Evolutionary conservation across 2,113 vertebrate genomes (phyloP), one percentile per base, ranked within the genome.

Genomic region (Zingel zingel): DNA sequence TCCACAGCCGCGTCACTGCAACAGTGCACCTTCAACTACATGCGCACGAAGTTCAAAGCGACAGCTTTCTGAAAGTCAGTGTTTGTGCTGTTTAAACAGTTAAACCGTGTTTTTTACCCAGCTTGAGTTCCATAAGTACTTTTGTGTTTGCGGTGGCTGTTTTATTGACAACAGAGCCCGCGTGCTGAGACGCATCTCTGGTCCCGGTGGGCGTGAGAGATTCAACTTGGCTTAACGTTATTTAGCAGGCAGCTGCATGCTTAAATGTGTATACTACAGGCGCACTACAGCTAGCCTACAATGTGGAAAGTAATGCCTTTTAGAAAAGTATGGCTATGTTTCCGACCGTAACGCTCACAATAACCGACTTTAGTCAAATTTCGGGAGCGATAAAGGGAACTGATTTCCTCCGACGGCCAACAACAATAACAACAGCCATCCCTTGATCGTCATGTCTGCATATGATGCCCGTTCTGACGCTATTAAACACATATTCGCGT

Each of bases 151-250:
- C 65, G 9, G 57, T 6, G 13, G 72, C 62, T 68, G 91, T 93
- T 90, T 90, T 93, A 91, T 93, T 94, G 92, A 92, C 90, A 91
- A 83, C 73, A 10, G 89, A 82, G 71, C 19, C 90, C 84, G 90
- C 93, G 91, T 94, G 91, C 80, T 85, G 75, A 85, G 89, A 61
- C 86, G 83, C 86, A 78, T 81, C 89, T 77, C 74, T 19, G 36
- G 25, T 88, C 79, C 71, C 89, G 92, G 94, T 94, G 94, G 94
- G 94, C 94, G 94, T 94, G 94, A 94, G 88, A 90, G 56, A 58
- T 25, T 18, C 66, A 93, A 93, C 87, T 93, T 88, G 85, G 59
- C 59, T 74, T 56, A 43, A 43, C 39, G 39, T 43, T 43, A 57
- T 86, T 62, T 65, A n/a, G 27, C 56, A 77, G 30, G 30, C 30